Evolutionary conservation across 2,888 invertebrate species (phyloP), one percentile per base, ranked within the genome.

Genomic region (Cephus nigrinus): DNA sequence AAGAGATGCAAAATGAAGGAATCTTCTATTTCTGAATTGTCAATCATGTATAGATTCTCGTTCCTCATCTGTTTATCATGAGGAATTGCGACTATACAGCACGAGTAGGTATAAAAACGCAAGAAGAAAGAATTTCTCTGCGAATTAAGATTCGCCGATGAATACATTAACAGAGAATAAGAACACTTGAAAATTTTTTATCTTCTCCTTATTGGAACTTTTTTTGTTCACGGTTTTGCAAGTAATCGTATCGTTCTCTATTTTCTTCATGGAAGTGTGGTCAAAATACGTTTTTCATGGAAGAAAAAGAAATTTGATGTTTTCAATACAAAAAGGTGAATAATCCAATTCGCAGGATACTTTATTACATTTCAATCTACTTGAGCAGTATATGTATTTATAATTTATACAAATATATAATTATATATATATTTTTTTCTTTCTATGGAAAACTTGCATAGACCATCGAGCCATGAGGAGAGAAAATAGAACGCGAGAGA

Each of bases 401-500:
- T 55, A 55, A 55, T 55, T 55, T 55, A 55, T 55, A 55, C 55
- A 55, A 55, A 55, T 55, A 55, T 55, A 55, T 55, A 55, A 55
- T 55, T 55, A 23, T 55, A 40, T 40, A 15, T 40, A 15, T 40
- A 15, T 15, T 55, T 55, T 40, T 55, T 55, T 23, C 55, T 55
- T 55, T 55, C 23, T 55, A 55, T 55, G 55, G 23, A 5, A 55
- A 23, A 55, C 23, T 55, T 1, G 9, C 9, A 55, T 23, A 5
- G 55, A 55, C 55, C 55, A 55, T 55, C 9, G 23, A 55, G 23
- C 55, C 55, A 55, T 23, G 55, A 75, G 74, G 34, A 69, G 75
- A 78, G 23, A 36, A 34, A n/a, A 69, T 36, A 69, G 76, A 74
- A 75, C 3, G 75, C 12, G 72, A 79, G 69, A n/a, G 55, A 75